These are phyloP conservation scores for Syndactyla subalaris DNA, from an alignment of 2,797 vertebrate species.

Conservation along the genomic window DNA sequence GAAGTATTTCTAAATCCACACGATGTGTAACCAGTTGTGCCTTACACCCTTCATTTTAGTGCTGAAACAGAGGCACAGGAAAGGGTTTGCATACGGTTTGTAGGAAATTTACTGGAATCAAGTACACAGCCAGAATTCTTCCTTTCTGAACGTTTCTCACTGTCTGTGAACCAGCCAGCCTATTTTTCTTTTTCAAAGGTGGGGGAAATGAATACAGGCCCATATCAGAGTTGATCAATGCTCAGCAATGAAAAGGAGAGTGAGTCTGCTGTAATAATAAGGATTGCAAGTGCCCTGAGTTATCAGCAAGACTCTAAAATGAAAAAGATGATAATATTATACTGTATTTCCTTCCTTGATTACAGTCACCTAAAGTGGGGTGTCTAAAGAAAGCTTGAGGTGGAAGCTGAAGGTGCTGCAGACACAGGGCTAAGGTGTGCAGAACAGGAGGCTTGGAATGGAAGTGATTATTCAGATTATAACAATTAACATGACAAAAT, in stretches of 20 bases:
- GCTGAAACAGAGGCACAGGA: not conserved
- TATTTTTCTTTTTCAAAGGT: not conserved
- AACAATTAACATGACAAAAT: not conserved
- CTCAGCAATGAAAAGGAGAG: not conserved
- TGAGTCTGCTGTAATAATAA: not conserved
- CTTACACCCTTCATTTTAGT: not conserved
- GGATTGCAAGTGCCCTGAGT: not conserved
- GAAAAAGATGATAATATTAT: not conserved
- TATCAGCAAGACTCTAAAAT: not conserved
- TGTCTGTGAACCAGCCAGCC: not conserved
- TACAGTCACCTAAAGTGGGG: not conserved
- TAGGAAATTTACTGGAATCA: not conserved
- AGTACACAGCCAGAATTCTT: not conserved
- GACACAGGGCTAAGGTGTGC: not conserved
- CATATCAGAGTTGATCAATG: not conserved
- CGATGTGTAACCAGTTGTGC: not conserved
- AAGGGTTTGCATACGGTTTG: not conserved
- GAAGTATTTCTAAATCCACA: not conserved
- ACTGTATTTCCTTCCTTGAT: not conserved
- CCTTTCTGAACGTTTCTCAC: not conserved
- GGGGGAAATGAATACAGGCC: not conserved
- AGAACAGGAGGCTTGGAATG: not conserved
- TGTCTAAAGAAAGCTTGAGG: not conserved
- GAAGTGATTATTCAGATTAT: not conserved
- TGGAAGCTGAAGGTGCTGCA: not conserved